Evolutionary conservation across 2,888 invertebrate species (phyloP).

Genomic region (Nomada hirtipes): DNA sequence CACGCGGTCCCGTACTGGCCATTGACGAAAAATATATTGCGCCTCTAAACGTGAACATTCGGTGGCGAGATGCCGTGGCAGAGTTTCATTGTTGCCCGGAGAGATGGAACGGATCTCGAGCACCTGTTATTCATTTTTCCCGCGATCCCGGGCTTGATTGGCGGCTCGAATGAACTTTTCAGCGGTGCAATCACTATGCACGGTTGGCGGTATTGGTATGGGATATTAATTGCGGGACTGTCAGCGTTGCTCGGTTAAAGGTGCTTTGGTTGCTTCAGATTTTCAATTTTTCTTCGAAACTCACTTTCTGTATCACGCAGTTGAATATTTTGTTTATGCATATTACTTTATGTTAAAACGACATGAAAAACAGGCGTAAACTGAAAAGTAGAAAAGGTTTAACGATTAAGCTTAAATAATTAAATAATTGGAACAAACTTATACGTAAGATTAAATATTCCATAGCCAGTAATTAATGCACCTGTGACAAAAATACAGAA

Average conservation of each 20-base stretch:
- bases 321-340: too few relatives aligned
- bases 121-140: slow-evolving; percentile 7
- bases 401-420: too few relatives aligned
- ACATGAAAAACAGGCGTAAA: too few relatives aligned
- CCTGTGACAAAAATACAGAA: too few relatives aligned
- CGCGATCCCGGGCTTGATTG: not conserved
- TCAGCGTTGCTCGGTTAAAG: not conserved
- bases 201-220: too few relatives aligned
- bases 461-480: too few relatives aligned
- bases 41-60: slow-evolving; percentile 27
- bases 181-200: not conserved
- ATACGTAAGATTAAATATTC: too few relatives aligned
- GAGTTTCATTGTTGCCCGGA: slow-evolving; percentile 23
- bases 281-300: too few relatives aligned
- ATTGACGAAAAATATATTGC: slow-evolving; percentile 42
- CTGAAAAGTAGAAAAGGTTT: too few relatives aligned
- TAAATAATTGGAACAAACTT: too few relatives aligned
- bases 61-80: slow-evolving; percentile 19
- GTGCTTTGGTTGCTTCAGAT: not conserved
- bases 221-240: not conserved
- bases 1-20: slow-evolving; percentile 6
- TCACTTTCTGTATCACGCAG: too few relatives aligned
- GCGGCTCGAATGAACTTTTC: slow-evolving; percentile 19
- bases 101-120: not conserved
- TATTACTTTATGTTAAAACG: too few relatives aligned